Evolutionary conservation across 1,140 invertebrate genomes (phyloP), one percentile per base, ranked within the genome.

Genomic region (Nomia melanderi): DNA sequence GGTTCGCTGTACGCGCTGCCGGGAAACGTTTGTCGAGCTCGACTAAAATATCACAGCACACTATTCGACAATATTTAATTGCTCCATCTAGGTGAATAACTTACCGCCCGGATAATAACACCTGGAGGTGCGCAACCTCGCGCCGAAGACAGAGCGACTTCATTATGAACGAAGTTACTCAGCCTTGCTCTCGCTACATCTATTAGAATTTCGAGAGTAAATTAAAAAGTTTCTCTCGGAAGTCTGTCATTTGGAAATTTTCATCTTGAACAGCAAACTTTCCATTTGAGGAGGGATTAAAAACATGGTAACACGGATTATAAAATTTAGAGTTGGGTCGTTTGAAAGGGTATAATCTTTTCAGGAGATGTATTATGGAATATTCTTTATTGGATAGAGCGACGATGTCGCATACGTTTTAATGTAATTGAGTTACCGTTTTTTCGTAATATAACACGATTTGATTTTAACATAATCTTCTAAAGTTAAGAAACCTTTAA

Each of bases 11-110:
- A 79, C 66, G 66, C 62, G 53, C 29, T 47, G 9, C 60, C 80
- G 76, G 82, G 75, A 79, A 78, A 66, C 80, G 82, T 82, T 82
- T 74, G 80, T 71, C 81, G 78, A 74, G 57, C 60, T 50, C 25
- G 47, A 76, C 60, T 83, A 71, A 83, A 79, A 79, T 83, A 83
- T 78, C 66, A 78, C 62, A 71, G 77, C 62, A 39, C 54, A 78
- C 62, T 41, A 66, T 70, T 75, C 69, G 65, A 79, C 80, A 62
- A 82, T 83, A 83, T 82, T 82, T 83, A 83, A 83, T 83, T 83
- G 80, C 70, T 75, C 70, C 65, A 78, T 66, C 76, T 70, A 75
- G 27, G 59, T 36, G 80, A 70, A 82, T 83, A 77, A 82, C 77
- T 79, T 78, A 69, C 75, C 54, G 53, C 64, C 59, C 27, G 56